Evolutionary conservation across 2,888 invertebrate genomes (phyloP).

Genomic region (Hirtodrosophila histrioides): DNA sequence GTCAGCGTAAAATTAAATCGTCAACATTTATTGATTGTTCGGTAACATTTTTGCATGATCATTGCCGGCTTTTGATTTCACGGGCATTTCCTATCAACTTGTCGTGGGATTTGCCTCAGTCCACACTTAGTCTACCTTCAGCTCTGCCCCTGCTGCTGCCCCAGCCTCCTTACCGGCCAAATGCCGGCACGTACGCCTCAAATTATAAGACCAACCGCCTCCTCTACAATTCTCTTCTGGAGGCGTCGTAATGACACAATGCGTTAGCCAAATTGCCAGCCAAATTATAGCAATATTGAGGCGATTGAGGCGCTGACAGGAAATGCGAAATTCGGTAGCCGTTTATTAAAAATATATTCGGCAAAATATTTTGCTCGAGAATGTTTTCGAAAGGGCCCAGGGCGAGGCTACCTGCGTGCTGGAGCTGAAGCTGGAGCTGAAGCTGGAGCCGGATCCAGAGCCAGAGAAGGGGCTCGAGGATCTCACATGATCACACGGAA

Average conservation of each 20-base stretch:
- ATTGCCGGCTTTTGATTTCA: slow-evolving; percentile 75
- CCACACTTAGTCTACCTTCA: too few relatives aligned
- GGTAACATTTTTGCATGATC: slow-evolving; percentile 70
- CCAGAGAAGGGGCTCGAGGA: slow-evolving; percentile 2
- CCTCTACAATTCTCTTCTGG: slow-evolving; percentile 17
- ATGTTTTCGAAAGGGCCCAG: slow-evolving; percentile 20
- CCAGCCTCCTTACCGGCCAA: not conserved
- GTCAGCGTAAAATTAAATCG: slow-evolving; percentile 77
- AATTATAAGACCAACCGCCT: slow-evolving; percentile 50
- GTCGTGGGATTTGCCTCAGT: slow-evolving; percentile 54
- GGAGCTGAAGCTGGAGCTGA: too few relatives aligned
- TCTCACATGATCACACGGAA: slow-evolving; percentile 52
- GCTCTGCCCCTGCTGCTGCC: not conserved
- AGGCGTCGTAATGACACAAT: slow-evolving; percentile 70
- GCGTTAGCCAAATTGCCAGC: slow-evolving; percentile 65
- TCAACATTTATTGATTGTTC: slow-evolving; percentile 78
- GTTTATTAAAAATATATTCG: slow-evolving; percentile 62
- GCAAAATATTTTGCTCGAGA: slow-evolving; percentile 27
- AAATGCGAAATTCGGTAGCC: slow-evolving; percentile 80
- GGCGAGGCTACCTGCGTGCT: slow-evolving; percentile 51
- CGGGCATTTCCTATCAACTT: slow-evolving; percentile 68
- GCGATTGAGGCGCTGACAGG: slow-evolving; percentile 51
- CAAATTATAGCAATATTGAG: slow-evolving; percentile 68
- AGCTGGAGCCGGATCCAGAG: too few relatives aligned
- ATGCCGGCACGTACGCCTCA: slow-evolving; percentile 71